Evolutionary conservation across 2,797 vertebrate genomes (phyloP).

Genomic region (Todus mexicanus): DNA sequence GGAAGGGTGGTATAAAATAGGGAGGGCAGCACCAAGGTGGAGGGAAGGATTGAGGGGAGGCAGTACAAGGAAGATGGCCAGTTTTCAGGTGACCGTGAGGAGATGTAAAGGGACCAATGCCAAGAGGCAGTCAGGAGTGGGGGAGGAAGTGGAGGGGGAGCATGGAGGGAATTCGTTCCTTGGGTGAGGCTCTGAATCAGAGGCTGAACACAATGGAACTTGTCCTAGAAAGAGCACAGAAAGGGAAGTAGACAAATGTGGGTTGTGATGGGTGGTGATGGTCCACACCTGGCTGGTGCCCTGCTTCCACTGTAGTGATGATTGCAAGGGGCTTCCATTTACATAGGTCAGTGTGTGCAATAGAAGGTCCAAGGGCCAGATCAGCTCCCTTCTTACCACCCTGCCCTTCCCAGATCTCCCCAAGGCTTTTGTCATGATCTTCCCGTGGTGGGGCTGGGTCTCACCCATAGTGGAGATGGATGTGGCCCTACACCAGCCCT

Average conservation of each 20-base stretch:
- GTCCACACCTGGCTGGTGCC: background rate
- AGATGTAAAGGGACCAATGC: background rate
- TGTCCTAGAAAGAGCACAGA: background rate
- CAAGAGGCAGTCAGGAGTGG: background rate
- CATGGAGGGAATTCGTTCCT: background rate
- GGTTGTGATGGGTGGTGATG: background rate
- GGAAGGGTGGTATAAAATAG: background rate
- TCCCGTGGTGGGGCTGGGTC: background rate
- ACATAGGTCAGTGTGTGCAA: background rate
- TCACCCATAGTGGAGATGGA: background rate
- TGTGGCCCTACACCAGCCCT: background rate
- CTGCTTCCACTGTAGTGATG: background rate
- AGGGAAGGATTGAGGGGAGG: background rate
- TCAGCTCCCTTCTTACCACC: background rate
- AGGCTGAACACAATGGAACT: background rate
- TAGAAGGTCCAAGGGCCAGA: accelerated
- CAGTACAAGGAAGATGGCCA: background rate
- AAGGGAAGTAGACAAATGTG: background rate
- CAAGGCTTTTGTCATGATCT: background rate
- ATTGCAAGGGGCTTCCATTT: background rate
- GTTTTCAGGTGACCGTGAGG: background rate
- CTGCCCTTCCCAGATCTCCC: background rate
- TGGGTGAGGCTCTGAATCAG: background rate
- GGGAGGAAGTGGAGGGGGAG: background rate
- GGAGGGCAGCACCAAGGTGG: accelerated